These are phyloP conservation scores for Drosophila virilis DNA, from an alignment of 1,140 invertebrate species.

Conservation along the genomic window DNA sequence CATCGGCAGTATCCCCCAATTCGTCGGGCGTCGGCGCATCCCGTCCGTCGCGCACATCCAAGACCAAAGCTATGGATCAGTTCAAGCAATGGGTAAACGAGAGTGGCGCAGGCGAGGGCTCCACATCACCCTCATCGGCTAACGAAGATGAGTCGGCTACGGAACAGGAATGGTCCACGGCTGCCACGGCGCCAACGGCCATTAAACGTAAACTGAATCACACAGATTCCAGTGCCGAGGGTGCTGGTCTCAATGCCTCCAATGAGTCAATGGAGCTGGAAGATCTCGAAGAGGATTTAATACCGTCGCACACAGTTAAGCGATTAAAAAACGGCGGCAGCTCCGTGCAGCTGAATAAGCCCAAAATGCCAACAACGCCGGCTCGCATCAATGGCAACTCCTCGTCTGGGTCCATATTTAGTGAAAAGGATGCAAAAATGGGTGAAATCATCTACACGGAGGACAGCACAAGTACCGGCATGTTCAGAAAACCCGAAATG, in stretches of 20 bases:
- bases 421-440: constrained; percentile 54
- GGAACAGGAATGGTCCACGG: constrained; percentile 70
- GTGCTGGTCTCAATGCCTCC: constrained; percentile 75
- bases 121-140: constrained; percentile 63
- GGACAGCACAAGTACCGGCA: constrained; percentile 73
- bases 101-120: constrained; percentile 55
- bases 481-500: constrained; percentile 79
- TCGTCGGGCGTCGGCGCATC: constrained; percentile 73
- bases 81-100: constrained; percentile 90
- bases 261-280: constrained; percentile 75
- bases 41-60: constrained; percentile 90
- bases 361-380: constrained; percentile 45
- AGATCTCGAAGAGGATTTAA: constrained; percentile 78
- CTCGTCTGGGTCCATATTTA: constrained; percentile 3
- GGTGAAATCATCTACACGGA: constrained; percentile 82
- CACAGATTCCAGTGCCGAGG: constrained; percentile 68
- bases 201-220: constrained; percentile 80
- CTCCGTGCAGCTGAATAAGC: constrained; percentile 78
- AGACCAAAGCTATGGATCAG: constrained; percentile 91
- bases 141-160: constrained; percentile 66
- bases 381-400: constrained; percentile 68
- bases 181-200: constrained; percentile 30
- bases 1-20: constrained; percentile 55
- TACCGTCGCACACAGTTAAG: constrained; percentile 78
- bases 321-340: constrained; percentile 81